Base-by-base conservation (phyloP, 1,140 invertebrate genomes). In the Euura saliciscinereae region DNA sequence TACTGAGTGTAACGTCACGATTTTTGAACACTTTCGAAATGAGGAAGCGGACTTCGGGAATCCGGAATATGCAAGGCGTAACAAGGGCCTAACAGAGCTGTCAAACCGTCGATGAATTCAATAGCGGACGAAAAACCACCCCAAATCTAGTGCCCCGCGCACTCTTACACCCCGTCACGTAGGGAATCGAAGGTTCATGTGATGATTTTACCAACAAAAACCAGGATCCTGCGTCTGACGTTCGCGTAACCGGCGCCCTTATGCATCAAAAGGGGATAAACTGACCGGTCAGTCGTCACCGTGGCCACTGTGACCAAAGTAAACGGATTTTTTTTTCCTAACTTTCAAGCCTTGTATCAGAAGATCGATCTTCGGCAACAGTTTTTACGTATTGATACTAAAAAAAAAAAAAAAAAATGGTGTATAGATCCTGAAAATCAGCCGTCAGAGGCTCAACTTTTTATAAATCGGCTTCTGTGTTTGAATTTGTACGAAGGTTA, bases 101-200 rank as follows among this genome's bases (percentile, higher is more conserved):
- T 83, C 82, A 83, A 83, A 82, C 80, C 78, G 74, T 77, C 80
- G 79, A 83, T 82, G 82, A 83, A 83, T 83, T 82, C 80, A 83
- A 83, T 83, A 78, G 82, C 79, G 76, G 78, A 80, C 76, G 79
- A 80, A 80, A 82, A 83, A 83, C 76, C 79, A 83, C 81, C 81
- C 81, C 74, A 78, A 74, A 73, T 79, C 76, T 78, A 78, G 68
- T 11, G 43, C 73, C 75, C 45, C 72, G 72, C 75, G 72, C 76
- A 78, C 70, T 75, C 77, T 78, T 73, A 70, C 74, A 70, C 51
- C 43, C 75, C 74, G 73, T 11, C 28, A 67, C 66, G 7, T 67
- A 6, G 66, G 11, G 66, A 42, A 67, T 44, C 28, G 13, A 67
- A 69, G n/a, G n/a, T n/a, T 69, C 45, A 45, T 45, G 28, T 28